Base-by-base conservation (phyloP, 2,797 vertebrate species). In the Hipposideros larvatus region DNA sequence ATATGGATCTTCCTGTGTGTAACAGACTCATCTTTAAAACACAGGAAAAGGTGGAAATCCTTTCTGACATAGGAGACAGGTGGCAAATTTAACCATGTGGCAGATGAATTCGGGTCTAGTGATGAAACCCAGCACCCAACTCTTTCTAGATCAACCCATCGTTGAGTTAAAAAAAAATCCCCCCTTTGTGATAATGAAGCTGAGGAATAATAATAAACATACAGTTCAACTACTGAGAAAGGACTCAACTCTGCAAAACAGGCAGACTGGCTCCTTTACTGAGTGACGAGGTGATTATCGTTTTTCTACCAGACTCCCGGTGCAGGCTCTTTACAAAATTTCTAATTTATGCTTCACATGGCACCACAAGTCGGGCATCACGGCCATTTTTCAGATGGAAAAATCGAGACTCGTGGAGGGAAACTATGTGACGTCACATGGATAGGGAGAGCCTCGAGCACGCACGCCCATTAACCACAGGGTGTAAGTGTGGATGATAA, bases 291-390 rank as follows among this genome's bases (percentile, higher is more conserved):
- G 28, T 18, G 15, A 8, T 34, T 21, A 4, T n/a, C 55, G 37
- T 48, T 37, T 31, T 5, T 2, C 80, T 16, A 2, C 51, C 57
- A 57, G 16, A 28, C 8, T 21, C 21, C 13, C 2, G 1, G 0
- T 3, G 19, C 8, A 4, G 41, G 8, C 5, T 37, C 22, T 18
- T 71, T 4, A 71, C 18, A 31, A 26, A 75, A 66, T 1, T 3
- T 34, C 70, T 24, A 46, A 4, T 4, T 55, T 18, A 4, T 37
- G 37, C 66, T 8, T 31, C 46, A 22, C 1, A 0, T 11, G 9
- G 11, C n/a, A 2, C 1, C 2, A 15, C 55, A 11, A 37, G 15
- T 34, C 34, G 15, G 28, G 31, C 16, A 11, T 51, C 10, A 0
- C 1, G 43, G 37, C 61, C 26, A 11, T 26, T 53, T 63, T 59